Evolutionary conservation across 2,113 vertebrate species (phyloP).

Genomic region (Hemiprocne comata): DNA sequence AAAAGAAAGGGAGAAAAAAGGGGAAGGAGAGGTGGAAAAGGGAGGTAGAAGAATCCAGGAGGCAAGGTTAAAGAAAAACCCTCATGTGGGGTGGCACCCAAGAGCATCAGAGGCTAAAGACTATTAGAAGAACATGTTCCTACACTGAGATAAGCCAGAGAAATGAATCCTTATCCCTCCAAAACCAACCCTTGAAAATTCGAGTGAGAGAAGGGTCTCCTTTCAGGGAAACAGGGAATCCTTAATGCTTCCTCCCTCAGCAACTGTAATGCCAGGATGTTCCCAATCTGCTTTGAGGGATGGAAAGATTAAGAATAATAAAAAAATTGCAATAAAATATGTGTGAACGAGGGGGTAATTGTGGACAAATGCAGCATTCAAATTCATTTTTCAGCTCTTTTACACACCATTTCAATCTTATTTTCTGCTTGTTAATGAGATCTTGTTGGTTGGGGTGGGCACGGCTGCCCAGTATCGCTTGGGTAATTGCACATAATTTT

Average conservation of each 20-base stretch:
- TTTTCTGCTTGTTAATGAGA: slow-evolving; percentile 99
- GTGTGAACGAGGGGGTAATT: slow-evolving; percentile 99
- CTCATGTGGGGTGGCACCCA: slow-evolving; percentile 4
- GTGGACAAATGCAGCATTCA: slow-evolving; percentile 99
- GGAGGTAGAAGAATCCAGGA: not conserved
- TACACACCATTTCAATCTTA: slow-evolving; percentile 99
- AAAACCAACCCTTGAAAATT: slow-evolving; percentile 71
- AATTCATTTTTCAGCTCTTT: slow-evolving; percentile 99
- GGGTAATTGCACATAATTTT: slow-evolving; percentile 99
- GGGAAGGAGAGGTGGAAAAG: not conserved
- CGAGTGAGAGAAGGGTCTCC: slow-evolving; percentile 68
- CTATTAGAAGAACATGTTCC: slow-evolving; percentile 51
- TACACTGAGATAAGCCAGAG: slow-evolving; percentile 71
- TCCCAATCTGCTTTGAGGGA: slow-evolving; percentile 99
- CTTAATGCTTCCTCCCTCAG: slow-evolving; percentile 91
- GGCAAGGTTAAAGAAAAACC: not conserved
- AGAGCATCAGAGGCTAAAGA: not conserved
- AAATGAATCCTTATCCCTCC: slow-evolving; percentile 80
- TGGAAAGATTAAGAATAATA: slow-evolving; percentile 93
- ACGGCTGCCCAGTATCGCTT: slow-evolving; percentile 95
- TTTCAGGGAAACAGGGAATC: slow-evolving; percentile 86
- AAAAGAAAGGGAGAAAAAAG: not conserved
- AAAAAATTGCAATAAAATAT: slow-evolving; percentile 96
- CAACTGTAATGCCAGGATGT: slow-evolving; percentile 92
- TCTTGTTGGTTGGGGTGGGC: slow-evolving; percentile 98